These are phyloP conservation scores for Eurypyga helias DNA, from an alignment of 2,113 vertebrate genomes.

Conservation along the genomic window DNA sequence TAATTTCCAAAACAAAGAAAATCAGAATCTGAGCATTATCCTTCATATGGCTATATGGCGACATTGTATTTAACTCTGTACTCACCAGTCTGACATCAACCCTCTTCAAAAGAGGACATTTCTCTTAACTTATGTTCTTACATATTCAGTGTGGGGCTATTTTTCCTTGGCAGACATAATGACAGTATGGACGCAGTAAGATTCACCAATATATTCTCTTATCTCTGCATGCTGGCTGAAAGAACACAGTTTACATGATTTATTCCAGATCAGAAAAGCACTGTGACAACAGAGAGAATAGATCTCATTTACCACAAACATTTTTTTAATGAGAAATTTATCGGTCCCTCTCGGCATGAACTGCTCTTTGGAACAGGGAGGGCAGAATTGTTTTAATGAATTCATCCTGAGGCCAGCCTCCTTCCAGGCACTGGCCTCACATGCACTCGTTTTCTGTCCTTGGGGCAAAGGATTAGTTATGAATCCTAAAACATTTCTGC, in stretches of 20 bases:
- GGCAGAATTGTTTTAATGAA: not conserved
- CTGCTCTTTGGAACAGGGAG: not conserved
- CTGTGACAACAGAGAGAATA: not conserved
- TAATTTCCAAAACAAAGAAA: not conserved
- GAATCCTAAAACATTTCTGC: not conserved
- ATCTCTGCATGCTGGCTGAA: not conserved
- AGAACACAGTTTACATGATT: not conserved
- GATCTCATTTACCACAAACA: not conserved
- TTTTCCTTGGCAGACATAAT: not conserved
- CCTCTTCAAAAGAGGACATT: not conserved
- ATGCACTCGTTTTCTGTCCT: not conserved
- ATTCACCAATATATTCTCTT: not conserved
- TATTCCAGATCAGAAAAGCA: not conserved
- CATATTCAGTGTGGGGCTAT: not conserved
- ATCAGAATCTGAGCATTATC: not conserved
- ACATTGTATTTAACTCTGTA: not conserved
- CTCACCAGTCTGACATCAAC: not conserved
- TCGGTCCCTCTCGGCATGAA: not conserved
- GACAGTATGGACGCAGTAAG: not conserved
- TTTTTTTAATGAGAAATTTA: conserved; percentile 36
- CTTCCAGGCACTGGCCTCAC: not conserved
- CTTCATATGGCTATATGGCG: not conserved
- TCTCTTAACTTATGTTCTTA: not conserved
- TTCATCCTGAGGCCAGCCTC: not conserved
- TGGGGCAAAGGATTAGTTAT: not conserved